phyloP scores from a whole-genome alignment of 1,140 invertebrate species.

The Cydia splendana region DNA sequence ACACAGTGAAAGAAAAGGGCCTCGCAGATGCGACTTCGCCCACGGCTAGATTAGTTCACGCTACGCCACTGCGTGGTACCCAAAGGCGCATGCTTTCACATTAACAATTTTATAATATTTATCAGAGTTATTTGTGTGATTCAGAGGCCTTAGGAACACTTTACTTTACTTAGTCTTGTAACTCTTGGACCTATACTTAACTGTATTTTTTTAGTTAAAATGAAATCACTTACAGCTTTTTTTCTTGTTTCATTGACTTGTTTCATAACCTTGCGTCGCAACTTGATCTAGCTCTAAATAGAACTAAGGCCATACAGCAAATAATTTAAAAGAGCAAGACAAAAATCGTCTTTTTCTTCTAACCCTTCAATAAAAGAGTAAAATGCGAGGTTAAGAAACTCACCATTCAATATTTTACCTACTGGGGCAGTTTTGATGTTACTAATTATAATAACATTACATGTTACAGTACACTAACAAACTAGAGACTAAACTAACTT shows the following conservation, averaged over 20 bases:
- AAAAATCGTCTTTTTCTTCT: not conserved
- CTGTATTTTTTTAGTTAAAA: too few relatives aligned
- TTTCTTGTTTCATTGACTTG: not conserved
- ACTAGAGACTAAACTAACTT: slow-evolving; percentile 41
- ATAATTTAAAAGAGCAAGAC: not conserved
- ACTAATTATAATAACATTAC: not conserved
- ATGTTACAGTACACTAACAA: slow-evolving; percentile 40
- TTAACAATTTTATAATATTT: not conserved
- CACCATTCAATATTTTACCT: not conserved
- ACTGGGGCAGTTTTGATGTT: not conserved
- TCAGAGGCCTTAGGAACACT: not conserved
- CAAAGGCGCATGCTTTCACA: not conserved
- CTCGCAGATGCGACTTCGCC: too few relatives aligned
- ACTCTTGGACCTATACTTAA: too few relatives aligned
- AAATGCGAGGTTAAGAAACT: not conserved
- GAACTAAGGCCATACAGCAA: not conserved
- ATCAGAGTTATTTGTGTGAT: not conserved
- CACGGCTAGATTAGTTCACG: too few relatives aligned
- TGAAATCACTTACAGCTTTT: too few relatives aligned
- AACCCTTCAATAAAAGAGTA: not conserved
- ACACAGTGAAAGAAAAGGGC: too few relatives aligned
- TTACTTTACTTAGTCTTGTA: not conserved
- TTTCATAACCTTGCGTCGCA: not conserved
- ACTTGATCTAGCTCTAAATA: not conserved
- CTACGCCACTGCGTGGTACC: too few relatives aligned